phyloP scores from a whole-genome alignment of 2,888 invertebrate species.

The Harpagoxenus sublaevis region DNA sequence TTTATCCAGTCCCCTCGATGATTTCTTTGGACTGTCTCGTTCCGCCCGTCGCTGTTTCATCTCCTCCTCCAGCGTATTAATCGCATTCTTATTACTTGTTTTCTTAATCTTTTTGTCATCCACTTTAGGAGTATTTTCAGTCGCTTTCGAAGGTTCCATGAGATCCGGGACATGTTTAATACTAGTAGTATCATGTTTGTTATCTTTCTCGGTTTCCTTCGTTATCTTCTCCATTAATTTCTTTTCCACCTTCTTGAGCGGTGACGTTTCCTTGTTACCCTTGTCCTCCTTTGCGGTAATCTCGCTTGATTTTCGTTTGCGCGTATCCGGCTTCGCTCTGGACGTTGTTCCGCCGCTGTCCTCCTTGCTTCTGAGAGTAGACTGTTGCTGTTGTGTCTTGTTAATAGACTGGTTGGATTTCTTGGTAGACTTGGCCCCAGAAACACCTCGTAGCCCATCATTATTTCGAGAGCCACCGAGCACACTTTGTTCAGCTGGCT shows the following conservation, averaged over 20 bases:
- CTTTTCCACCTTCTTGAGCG: conserved; percentile 84
- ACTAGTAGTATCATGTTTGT: conserved; percentile 55
- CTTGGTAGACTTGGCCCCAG: conserved; percentile 84
- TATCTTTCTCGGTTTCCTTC: conserved; percentile 64
- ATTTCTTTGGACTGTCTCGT: conserved; percentile 88
- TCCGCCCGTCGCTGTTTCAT: conserved; percentile 85
- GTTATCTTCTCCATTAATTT: conserved; percentile 76
- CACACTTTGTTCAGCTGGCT: conserved; percentile 82
- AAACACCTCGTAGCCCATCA: conserved; percentile 85
- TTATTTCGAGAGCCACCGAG: conserved; percentile 85
- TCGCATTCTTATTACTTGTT: conserved; percentile 77
- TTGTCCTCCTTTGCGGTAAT: conserved; percentile 81
- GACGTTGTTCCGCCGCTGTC: conserved; percentile 65
- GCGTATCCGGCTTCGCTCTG: conserved; percentile 80
- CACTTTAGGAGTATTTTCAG: conserved; percentile 62
- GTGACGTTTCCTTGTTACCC: conserved; percentile 81
- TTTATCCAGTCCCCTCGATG: conserved; percentile 88
- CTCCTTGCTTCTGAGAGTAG: conserved; percentile 81
- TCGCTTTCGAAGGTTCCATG: conserved; percentile 60
- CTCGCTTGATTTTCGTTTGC: conserved; percentile 85
- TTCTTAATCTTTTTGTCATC: conserved; percentile 81
- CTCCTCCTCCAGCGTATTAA: conserved; percentile 84
- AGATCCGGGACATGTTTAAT: conserved; percentile 52
- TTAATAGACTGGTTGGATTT: conserved; percentile 77
- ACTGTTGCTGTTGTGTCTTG: conserved; percentile 82